Base-by-base conservation (phyloP, 2,113 vertebrate species). In the Campylomormyrus numenius region DNA sequence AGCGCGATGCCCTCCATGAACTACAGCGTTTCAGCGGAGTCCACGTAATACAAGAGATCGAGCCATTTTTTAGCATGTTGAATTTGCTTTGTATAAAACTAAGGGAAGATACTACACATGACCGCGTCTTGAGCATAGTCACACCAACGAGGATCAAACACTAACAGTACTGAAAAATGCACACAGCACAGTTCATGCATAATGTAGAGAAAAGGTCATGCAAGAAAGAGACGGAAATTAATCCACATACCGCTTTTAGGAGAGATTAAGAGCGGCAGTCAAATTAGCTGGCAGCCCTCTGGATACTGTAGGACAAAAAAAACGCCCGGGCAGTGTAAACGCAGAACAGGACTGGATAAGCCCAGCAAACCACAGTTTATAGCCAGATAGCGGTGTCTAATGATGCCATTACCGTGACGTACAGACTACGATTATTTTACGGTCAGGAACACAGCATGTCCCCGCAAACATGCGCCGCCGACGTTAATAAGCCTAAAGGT, bases 321-420 rank as follows among this genome's bases (percentile, higher is more conserved):
- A 53, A 7, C 62, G 31, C 31, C 0, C 6, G 39, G 45, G 45
- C 21, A 19, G 77, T 46, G 80, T n/a, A 84, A 84, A n/a, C 5
- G 27, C 31, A 24, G 45, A 84, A 21, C 80, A 46, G 42, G 80
- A 48, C 45, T 84, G 45, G 80, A 46, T 35, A 11, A 27, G 62
- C 62, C 10, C 31, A 39, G 77, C 35, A 83, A 83, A 45, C 21
- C 21, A 56, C 80, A 48, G 45, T 24, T 46, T 10, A 85, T n/a
- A 46, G 83, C 42, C 24, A 48, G 42, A 13, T 48, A 85, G 42
- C 39, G 19, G 42, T 21, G 45, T 21, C 83, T 46, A 85, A 45
- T 46, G 39, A 85, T 48, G 45, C 88, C 88, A 83, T 83, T 88
- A 83, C 89, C 87, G 89, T 88, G 92, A 91, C 91, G 89, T 92